These are phyloP conservation scores for Trichonephila inaurata DNA, from an alignment of 1,140 invertebrate species.

Conservation along the genomic window DNA sequence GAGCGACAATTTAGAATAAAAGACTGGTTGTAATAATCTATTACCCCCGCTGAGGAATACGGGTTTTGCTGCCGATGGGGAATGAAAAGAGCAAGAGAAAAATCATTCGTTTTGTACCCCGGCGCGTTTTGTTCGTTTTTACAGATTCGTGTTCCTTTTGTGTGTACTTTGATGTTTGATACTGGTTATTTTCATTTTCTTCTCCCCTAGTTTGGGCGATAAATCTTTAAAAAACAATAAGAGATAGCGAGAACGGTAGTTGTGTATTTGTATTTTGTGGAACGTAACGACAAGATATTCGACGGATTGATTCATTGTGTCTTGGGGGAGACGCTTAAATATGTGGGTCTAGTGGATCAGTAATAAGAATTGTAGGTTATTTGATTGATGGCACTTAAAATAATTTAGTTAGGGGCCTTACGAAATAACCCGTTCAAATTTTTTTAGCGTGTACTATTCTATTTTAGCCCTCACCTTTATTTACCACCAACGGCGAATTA, in stretches of 20 bases:
- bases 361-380: too few species aligned
- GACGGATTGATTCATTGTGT: too few species aligned
- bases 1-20: conserved; percentile 58
- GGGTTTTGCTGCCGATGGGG: background rate
- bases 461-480: too few species aligned
- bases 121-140: conserved; percentile 9
- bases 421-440: too few species aligned
- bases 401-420: too few species aligned
- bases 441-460: too few species aligned
- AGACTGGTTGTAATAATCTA: conserved; percentile 46
- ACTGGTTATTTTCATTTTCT: background rate
- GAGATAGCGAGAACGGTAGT: background rate
- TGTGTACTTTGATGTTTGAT: background rate
- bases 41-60: background rate
- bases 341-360: too few species aligned
- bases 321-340: too few species aligned
- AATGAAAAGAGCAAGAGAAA: background rate
- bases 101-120: background rate
- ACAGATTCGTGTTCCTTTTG: background rate
- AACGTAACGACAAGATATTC: too few species aligned
- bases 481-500: too few species aligned
- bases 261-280: background rate
- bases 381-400: too few species aligned
- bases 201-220: background rate
- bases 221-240: background rate